Evolutionary conservation across 2,113 vertebrate genomes (phyloP), one percentile per base, ranked within the genome.

Genomic region (Leptosomus discolor): DNA sequence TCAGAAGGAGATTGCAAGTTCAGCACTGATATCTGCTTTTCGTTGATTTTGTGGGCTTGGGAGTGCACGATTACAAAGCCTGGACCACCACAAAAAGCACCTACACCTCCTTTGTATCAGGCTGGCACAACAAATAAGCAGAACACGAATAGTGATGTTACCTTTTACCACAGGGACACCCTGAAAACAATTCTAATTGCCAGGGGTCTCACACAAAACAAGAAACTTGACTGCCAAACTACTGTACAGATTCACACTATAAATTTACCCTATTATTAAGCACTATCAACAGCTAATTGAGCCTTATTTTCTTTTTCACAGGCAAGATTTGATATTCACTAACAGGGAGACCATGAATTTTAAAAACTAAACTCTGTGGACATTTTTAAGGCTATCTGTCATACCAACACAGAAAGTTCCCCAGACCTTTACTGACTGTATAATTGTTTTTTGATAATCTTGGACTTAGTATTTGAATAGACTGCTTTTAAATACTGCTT

Each of bases 91-190:
- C n/a, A n/a, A 13, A 41, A 54, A 77, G 65, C 22, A 50, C 48
- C 36, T 7, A 18, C 36, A 16, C 36, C 41, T 43, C 65, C 43
- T 45, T 34, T 11, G 16, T 5, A 22, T 12, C 43, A 24, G 57
- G 18, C 15, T 20, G 34, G 36, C 26, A 39, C 21, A 69, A 69
- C 0, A 5, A 70, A 21, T 11, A 24, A 10, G 13, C n/a, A 26
- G 26, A 41, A 56, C 17, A 1, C 20, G 6, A 6, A 21, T 7
- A 67, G 27, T 0, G 20, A 32, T 2, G 16, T 16, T 4, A 17
- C 34, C 34, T 74, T 63, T 6, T 22, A 27, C 34, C 34, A 19
- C 12, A 57, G 27, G 18, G 36, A 78, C 41, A 57, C 18, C 14
- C 36, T 9, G 12, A 37, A 50, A n/a, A 9, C 41, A 36, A 20